phyloP scores from a whole-genome alignment of 2,113 vertebrate species.

The Paramormyrops kingsleyae region DNA sequence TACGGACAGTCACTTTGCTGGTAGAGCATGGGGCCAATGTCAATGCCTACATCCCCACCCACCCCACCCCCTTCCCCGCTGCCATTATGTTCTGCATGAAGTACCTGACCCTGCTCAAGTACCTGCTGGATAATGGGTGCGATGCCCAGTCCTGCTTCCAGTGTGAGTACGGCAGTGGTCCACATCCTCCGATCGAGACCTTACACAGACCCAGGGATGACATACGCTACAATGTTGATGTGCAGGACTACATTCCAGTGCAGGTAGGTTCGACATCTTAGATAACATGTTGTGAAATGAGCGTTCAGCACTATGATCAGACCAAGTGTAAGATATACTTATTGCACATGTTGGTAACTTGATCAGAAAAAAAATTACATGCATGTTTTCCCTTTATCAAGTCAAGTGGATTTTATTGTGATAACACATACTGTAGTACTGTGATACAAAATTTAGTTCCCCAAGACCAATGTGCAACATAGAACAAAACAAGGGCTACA shows the following conservation, averaged over 20 bases:
- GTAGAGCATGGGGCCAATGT: too few species aligned
- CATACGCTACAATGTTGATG: background rate
- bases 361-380: background rate
- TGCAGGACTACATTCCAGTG: background rate
- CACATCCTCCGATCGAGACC: background rate
- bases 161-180: too few species aligned
- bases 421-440: background rate
- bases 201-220: background rate
- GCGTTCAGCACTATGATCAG: background rate
- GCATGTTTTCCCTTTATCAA: background rate
- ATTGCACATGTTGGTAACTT: background rate
- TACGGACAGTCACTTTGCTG: too few species aligned
- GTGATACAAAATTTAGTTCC: background rate
- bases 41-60: too few species aligned
- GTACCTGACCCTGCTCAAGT: too few species aligned
- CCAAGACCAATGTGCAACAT: background rate
- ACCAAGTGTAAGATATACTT: background rate
- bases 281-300: background rate
- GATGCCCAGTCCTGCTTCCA: conserved; percentile 63
- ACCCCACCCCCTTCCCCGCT: too few species aligned
- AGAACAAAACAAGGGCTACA: too few species aligned
- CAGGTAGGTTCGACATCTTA: background rate
- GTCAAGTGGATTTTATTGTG: background rate
- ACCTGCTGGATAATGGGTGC: too few species aligned
- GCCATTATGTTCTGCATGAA: too few species aligned